Conservation (phyloP, 2,797 vertebrate species). For the Urosaurus nigricauda region DNA sequence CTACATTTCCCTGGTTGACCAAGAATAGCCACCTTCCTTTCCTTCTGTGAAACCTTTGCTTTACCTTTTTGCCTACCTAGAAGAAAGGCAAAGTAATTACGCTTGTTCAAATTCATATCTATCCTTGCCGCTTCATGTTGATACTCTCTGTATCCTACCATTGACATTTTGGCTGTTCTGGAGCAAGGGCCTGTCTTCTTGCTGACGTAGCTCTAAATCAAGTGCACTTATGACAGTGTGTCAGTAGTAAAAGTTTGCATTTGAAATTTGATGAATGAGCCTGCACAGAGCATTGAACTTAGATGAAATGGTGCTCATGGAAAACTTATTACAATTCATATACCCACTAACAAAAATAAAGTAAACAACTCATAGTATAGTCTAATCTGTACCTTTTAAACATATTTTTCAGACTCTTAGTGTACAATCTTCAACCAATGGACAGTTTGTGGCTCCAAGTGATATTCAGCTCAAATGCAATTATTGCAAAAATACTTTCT, state of each 20-base stretch:
- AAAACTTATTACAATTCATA: background rate
- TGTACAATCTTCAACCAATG: conserved; percentile 89
- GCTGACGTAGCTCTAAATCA: background rate
- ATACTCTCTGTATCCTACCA: background rate
- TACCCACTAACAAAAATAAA: background rate
- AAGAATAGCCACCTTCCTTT: background rate
- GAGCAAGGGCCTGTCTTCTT: background rate
- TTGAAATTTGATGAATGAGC: background rate
- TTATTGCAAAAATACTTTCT: conserved; percentile 95
- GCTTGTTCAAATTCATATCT: background rate
- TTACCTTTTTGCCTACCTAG: background rate
- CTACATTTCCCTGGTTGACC: too few species aligned
- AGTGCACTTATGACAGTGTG: background rate
- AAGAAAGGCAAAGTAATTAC: background rate
- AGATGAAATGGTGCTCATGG: background rate
- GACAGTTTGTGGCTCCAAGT: conserved; percentile 85
- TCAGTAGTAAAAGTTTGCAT: background rate
- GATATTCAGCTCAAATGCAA: conserved; percentile 94
- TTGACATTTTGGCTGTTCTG: background rate
- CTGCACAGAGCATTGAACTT: background rate
- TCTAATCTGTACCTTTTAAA: conserved; percentile 31
- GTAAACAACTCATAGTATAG: background rate
- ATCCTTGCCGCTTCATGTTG: background rate
- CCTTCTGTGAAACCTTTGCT: background rate
- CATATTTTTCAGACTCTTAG: conserved; percentile 86